Percentiles rank a stretch among this genome's conserved stretches.
Evolutionary conservation across 2,888 invertebrate species (phyloP).

Genomic region (Andrena hattorfiana): DNA sequence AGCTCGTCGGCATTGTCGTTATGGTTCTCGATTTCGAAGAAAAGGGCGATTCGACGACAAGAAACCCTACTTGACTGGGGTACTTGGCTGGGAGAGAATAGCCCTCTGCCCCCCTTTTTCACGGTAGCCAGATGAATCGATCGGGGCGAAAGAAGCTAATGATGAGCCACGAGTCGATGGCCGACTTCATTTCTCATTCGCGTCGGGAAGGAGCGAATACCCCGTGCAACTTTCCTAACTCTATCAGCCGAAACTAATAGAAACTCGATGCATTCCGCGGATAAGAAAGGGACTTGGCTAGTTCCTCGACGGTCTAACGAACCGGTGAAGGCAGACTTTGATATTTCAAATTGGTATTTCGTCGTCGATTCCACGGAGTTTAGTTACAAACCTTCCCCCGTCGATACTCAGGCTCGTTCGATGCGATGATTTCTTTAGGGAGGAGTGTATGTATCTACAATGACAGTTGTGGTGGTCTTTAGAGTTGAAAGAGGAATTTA

Average conservation of each 20-base stretch:
- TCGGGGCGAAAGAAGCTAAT: slow-evolving; percentile 38
- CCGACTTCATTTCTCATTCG: slow-evolving; percentile 55
- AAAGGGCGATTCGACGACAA: slow-evolving; percentile 25
- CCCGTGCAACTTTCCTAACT: slow-evolving; percentile 44
- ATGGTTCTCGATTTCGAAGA: background rate
- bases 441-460: background rate
- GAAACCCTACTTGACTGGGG: slow-evolving; percentile 8
- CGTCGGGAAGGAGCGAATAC: slow-evolving; percentile 26
- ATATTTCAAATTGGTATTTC: slow-evolving; percentile 25
- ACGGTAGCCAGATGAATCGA: slow-evolving; percentile 30
- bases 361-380: background rate
- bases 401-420: background rate
- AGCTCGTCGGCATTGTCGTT: background rate
- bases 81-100: background rate
- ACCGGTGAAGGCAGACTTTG: slow-evolving; percentile 20
- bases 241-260: slow-evolving; percentile 60
- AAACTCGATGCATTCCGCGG: slow-evolving; percentile 54
- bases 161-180: slow-evolving; percentile 41
- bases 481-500: too few species aligned
- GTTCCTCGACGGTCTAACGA: slow-evolving; percentile 35
- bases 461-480: background rate
- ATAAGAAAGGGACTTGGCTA: slow-evolving; percentile 33
- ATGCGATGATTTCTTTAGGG: background rate
- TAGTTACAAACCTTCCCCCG: background rate
- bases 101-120: background rate